These are phyloP conservation scores for Lagria hirta DNA, from an alignment of 2,888 invertebrate species.

Conservation along the genomic window DNA sequence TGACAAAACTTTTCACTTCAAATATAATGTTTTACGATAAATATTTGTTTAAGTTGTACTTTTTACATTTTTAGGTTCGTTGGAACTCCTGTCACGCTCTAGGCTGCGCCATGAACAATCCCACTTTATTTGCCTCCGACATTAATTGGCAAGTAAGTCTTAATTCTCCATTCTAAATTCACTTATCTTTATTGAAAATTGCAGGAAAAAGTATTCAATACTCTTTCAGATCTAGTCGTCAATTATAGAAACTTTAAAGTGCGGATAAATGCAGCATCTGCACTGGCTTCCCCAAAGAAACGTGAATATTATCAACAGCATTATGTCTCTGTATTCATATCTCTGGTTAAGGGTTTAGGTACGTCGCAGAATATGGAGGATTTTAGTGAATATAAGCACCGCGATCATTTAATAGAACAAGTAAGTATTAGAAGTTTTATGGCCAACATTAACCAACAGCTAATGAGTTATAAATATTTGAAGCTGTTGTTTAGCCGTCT, in stretches of 20 bases:
- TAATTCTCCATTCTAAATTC: not conserved
- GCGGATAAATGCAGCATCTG: constrained; percentile 81
- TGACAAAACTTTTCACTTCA: no score
- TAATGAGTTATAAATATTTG: not conserved
- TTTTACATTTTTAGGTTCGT: constrained; percentile 58
- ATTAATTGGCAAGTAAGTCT: constrained; percentile 56
- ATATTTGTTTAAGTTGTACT: no score
- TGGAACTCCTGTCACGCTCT: constrained; percentile 93
- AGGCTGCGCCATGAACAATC: constrained; percentile 74
- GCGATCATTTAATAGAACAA: constrained; percentile 83
- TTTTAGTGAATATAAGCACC: constrained; percentile 82
- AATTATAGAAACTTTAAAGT: constrained; percentile 86
- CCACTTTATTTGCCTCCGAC: constrained; percentile 52
- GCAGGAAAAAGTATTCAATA: constrained; percentile 65
- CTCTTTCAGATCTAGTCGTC: constrained; percentile 66
- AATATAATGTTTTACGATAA: not conserved
- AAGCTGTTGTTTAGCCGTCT: not conserved
- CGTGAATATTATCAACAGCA: constrained; percentile 67
- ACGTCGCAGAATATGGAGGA: constrained; percentile 77
- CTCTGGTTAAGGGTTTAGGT: constrained; percentile 72
- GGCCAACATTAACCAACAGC: not conserved
- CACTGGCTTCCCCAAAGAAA: constrained; percentile 64
- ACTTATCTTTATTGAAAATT: constrained; percentile 27
- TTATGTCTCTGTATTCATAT: constrained; percentile 67
- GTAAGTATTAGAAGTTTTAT: constrained; percentile 54